These are phyloP conservation scores for Buphagus erythrorhynchus DNA, from an alignment of 2,797 vertebrate species.

Conservation along the genomic window DNA sequence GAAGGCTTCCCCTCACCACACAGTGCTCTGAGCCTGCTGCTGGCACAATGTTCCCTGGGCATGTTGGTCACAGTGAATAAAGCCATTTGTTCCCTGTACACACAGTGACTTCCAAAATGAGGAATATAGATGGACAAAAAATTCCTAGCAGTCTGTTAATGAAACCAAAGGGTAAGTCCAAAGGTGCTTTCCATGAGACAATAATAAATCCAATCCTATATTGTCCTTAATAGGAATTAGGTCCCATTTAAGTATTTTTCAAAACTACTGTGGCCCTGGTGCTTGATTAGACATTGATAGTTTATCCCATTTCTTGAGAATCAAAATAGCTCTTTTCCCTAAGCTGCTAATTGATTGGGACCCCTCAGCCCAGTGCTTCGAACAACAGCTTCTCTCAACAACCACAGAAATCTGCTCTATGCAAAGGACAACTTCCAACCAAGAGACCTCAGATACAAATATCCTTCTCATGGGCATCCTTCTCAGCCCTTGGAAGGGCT, in stretches of 20 bases:
- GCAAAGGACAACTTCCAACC: not conserved
- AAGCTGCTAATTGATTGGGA: not conserved
- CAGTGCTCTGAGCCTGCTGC: not conserved
- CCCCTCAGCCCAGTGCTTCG: not conserved
- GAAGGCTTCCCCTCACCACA: accelerated
- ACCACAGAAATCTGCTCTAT: not conserved
- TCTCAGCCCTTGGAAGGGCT: not conserved
- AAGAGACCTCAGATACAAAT: not conserved
- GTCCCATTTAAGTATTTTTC: not conserved
- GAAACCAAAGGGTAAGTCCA: not conserved
- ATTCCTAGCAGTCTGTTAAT: not conserved
- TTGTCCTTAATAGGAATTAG: not conserved
- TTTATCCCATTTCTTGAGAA: not conserved
- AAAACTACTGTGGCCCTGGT: not conserved
- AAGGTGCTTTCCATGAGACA: not conserved
- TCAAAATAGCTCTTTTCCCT: not conserved
- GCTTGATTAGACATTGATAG: not conserved
- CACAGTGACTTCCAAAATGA: not conserved
- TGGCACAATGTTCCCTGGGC: not conserved
- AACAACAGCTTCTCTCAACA: not conserved
- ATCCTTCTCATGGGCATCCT: not conserved
- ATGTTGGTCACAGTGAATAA: not conserved
- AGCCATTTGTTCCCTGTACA: not conserved
- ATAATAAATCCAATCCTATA: not conserved
- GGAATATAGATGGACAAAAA: not conserved